Conservation (phyloP, 2,888 invertebrate species). For the Himalopsyche japonica region DNA sequence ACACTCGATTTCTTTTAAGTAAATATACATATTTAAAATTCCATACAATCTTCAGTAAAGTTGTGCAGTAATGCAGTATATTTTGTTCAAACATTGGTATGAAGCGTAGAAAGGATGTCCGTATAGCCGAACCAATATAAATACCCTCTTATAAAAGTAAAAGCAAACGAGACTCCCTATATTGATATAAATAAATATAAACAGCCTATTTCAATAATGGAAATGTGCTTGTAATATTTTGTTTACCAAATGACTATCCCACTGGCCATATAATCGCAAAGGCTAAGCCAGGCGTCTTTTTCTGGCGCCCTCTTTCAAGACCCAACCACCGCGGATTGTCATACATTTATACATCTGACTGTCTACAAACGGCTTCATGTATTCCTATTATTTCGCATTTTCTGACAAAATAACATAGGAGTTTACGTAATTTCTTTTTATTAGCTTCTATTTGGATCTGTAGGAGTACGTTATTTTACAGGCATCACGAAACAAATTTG, state of each 20-base stretch:
- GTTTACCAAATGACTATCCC: background rate
- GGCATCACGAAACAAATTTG: background rate
- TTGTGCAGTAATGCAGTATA: too few species aligned
- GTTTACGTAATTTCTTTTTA: background rate
- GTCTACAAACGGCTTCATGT: background rate
- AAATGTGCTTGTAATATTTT: background rate
- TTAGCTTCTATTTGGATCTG: background rate
- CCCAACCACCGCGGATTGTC: background rate
- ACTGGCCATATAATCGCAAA: background rate
- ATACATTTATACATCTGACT: background rate
- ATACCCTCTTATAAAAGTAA: too few species aligned
- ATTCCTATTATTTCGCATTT: background rate
- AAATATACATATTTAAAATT: too few species aligned
- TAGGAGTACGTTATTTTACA: background rate
- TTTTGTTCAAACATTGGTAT: too few species aligned
- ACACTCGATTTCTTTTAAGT: too few species aligned
- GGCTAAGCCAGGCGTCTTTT: background rate
- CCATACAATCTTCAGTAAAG: too few species aligned
- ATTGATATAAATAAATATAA: too few species aligned
- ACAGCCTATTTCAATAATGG: too few species aligned
- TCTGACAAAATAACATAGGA: background rate
- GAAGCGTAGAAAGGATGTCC: too few species aligned
- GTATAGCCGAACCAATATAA: too few species aligned
- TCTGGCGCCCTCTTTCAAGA: background rate
- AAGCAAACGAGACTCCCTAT: too few species aligned